A percentile compares a stretch with the other conserved stretches of the same genome.
These are phyloP conservation scores for Hycleus cichorii DNA, from an alignment of 1,140 invertebrate genomes.

Conservation along the genomic window DNA sequence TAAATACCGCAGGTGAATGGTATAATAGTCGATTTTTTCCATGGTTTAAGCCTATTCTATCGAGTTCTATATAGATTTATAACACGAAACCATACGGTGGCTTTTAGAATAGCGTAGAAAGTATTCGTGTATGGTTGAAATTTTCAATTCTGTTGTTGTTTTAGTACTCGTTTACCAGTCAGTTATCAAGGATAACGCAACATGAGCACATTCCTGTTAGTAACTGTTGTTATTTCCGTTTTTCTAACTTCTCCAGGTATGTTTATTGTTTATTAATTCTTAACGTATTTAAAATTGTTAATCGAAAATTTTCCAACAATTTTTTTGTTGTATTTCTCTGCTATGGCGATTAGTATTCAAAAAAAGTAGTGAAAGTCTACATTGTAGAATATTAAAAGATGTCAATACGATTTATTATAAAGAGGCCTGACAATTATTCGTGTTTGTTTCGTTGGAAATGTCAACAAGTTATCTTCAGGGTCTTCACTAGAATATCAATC, in stretches of 20 bases:
- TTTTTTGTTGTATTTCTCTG: neutral
- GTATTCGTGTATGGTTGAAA: slow-evolving; percentile 4
- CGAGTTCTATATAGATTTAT: no score
- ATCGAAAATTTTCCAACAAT: neutral
- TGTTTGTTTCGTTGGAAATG: no score
- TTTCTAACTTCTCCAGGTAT: slow-evolving; percentile 15
- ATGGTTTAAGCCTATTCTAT: no score
- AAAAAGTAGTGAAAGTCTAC: no score
- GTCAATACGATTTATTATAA: no score
- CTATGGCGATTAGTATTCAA: no score
- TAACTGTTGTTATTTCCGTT: slow-evolving; percentile 3
- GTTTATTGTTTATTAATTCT: neutral
- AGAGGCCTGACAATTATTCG: no score
- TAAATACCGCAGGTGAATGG: slow-evolving; percentile 22
- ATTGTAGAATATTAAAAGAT: no score
- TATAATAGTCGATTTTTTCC: neutral
- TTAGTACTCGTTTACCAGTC: neutral
- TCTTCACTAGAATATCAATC: no score
- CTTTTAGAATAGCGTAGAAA: slow-evolving; percentile 18
- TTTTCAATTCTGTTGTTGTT: slow-evolving; percentile 7
- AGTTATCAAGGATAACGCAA: slow-evolving; percentile 29
- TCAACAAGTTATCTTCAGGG: no score
- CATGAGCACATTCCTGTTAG: slow-evolving; percentile 23
- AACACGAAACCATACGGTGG: neutral
- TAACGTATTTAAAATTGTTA: no score